Base-by-base conservation (phyloP, 2,888 invertebrate species). In the Ochropleura leucogaster region DNA sequence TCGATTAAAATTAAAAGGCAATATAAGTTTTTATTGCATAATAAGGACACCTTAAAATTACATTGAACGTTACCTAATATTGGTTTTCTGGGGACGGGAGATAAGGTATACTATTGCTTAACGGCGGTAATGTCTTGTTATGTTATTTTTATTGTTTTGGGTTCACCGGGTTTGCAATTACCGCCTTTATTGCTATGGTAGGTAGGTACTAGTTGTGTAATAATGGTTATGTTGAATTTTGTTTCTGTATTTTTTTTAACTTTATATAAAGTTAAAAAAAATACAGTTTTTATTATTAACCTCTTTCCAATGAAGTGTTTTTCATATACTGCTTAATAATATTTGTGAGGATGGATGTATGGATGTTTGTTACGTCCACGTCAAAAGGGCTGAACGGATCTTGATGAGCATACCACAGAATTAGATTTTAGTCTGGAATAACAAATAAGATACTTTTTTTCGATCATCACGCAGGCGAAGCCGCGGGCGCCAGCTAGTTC, bases 121-220 rank as follows among this genome's bases (percentile, higher is more conserved):
- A 30, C 18, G 40, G 16, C 14, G 30, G 66, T 57, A 67, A 80
- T 64, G 12, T 79, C 55, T 55, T 40, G 42, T 74, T 63, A 67
- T 68, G 12, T 77, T 64, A 77, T 64, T 80, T 73, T 78, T 67
- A 80, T 74, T 74, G 57, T 57, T 78, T 80, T 68, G 67, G 81
- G 75, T 47, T 57, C 57, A 30, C 51, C 40, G 55, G 46, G 80
- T 14, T 40, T 44, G 53, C 65, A 72, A 65, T 79, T 72, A 80
- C 9, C 10, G 57, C 4, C 16, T 63, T 79, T 80, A 72, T 72
- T 80, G 80, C 20, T 72, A 12, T 49, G 30, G 69, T 55, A 44
- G 30, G 69, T 55, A 44, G 30, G 47, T 18, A 14, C 44, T n/a
- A n/a, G 44, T 51, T 57, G 3, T 60, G 6, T 14, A 12, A 30